Base-by-base conservation (phyloP, 2,797 vertebrate genomes). In the Gymnothorax javanicus region DNA sequence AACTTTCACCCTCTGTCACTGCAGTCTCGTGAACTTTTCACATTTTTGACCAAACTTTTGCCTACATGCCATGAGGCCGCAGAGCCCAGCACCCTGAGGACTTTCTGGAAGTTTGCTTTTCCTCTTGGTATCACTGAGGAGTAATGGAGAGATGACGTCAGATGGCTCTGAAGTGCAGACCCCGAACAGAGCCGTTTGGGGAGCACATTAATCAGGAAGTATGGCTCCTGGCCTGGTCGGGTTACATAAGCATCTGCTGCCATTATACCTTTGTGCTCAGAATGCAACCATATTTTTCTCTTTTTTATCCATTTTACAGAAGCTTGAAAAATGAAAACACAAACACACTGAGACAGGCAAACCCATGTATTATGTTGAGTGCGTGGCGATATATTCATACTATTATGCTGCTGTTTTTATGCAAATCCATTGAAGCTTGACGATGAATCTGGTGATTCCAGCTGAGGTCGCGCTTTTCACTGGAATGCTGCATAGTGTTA, bases 311-410 rank as follows among this genome's bases (percentile, higher is more conserved):
- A 56, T 52, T 77, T 77, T 12, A 77, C 33, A 23, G 17, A 79
- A 79, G 43, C 75, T 54, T 54, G 50, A 54, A 23, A 50, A 79
- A 79, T 27, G 50, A 27, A 1, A 11, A 75, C 71, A 43, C 71
- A 43, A 11, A 50, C 2, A 75, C 27, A 75, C 71, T 3, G 3
- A 86, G 85, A 82, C 87, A 77, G 85, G 86, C 81, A 87, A 43
- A 82, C 86, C 59, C 67, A 82, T 50, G 73, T 85, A 84, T 88
- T 59, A n/a, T n/a, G 64, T 67, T 67, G 25, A n/a, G 17, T 69
- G 64, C 6, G 25, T 25, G 64, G n/a, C 25, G 25, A 69, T n/a
- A 6, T n/a, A 69, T 69, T 69, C 23, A 67, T n/a, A 67, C 60
- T 84, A 54, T 84, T 50, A 23, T 27, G 33, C 33, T 77, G 13